Conservation (phyloP, 2,113 vertebrate genomes). For the Elachura formosa region DNA sequence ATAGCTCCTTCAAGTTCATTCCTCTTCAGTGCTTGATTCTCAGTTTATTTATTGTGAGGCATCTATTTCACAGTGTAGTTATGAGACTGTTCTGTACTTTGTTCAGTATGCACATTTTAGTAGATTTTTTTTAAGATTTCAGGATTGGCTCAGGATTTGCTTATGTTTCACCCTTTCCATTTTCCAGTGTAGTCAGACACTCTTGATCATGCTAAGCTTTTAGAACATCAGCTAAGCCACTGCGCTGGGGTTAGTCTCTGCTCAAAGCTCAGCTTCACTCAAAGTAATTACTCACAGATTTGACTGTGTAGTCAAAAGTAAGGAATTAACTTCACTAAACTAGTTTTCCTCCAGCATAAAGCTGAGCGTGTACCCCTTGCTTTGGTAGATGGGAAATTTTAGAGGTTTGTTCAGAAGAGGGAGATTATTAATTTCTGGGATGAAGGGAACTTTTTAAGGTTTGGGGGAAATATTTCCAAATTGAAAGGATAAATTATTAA, state of each 20-base stretch:
- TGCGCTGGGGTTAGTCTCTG: background rate
- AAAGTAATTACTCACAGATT: background rate
- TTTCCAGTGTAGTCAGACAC: background rate
- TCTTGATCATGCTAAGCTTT: background rate
- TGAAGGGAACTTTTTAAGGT: background rate
- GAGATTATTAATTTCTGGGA: background rate
- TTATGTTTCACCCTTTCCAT: background rate
- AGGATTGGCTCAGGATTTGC: background rate
- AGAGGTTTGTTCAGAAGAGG: background rate
- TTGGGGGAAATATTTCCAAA: background rate
- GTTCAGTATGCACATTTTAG: background rate
- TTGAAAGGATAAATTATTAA: background rate
- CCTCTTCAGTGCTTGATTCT: background rate
- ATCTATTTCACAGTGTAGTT: background rate
- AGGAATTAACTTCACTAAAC: background rate
- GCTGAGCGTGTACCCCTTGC: rapidly evolving
- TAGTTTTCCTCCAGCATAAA: background rate
- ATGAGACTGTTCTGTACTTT: background rate
- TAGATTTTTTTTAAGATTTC: background rate
- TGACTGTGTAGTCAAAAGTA: background rate
- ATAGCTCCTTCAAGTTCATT: background rate
- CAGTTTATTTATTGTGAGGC: background rate
- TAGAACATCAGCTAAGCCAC: background rate
- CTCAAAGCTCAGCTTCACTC: background rate
- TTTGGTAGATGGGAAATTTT: background rate